A percentile compares a stretch with the other conserved stretches of the same genome.
Evolutionary conservation across 2,888 invertebrate genomes (phyloP).

Genomic region (Electrophaes corylata): DNA sequence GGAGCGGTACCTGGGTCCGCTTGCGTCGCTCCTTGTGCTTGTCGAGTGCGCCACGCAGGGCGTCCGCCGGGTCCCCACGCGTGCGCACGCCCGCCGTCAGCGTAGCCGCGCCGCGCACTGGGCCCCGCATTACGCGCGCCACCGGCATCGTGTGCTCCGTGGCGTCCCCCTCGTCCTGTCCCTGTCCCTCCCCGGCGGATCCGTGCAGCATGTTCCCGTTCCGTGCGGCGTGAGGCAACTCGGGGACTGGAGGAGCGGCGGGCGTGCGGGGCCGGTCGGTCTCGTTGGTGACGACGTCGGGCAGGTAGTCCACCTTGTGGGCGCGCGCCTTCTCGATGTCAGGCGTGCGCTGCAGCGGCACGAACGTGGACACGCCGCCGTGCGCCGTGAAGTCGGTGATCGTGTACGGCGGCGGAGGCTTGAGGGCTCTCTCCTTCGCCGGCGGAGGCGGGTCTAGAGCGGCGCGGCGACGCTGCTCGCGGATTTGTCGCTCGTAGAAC

Average conservation of each 20-base stretch:
- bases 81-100: constrained; percentile 84
- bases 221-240: constrained; percentile 43
- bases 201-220: constrained; percentile 50
- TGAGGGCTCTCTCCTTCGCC: constrained; percentile 35
- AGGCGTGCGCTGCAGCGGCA: constrained; percentile 78
- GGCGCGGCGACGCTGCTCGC: constrained; percentile 65
- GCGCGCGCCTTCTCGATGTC: constrained; percentile 79
- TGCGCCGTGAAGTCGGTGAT: constrained; percentile 79
- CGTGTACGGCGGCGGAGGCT: constrained; percentile 69
- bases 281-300: constrained; percentile 78
- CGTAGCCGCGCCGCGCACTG: constrained; percentile 89
- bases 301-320: constrained; percentile 75
- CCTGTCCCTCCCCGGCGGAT: constrained; percentile 44
- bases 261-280: constrained; percentile 50
- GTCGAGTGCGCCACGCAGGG: constrained; percentile 83
- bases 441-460: constrained; percentile 48
- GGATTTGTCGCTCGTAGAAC: constrained; percentile 79
- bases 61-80: constrained; percentile 75
- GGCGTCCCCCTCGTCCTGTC: too few species aligned
- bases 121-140: constrained; percentile 89
- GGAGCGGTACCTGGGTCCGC: constrained; percentile 65
- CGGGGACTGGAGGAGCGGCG: constrained; percentile 43
- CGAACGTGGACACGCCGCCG: constrained; percentile 69
- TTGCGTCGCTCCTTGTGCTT: constrained; percentile 66
- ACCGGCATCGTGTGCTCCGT: constrained; percentile 87